phyloP scores from a whole-genome alignment of 2,113 vertebrate genomes.

The Megatriorchis doriae region DNA sequence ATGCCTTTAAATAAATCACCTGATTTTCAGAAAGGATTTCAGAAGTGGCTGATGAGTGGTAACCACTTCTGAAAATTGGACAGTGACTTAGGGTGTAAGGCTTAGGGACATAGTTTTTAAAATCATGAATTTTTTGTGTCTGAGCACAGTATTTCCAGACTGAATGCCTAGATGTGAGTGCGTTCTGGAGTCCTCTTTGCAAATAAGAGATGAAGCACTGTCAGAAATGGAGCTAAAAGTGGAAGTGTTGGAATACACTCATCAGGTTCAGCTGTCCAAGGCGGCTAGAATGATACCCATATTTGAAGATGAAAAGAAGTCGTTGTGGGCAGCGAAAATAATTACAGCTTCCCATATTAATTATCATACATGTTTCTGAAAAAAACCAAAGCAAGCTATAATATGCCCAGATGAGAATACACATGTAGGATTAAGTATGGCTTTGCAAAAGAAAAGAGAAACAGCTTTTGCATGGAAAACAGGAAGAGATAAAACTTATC shows the following conservation, averaged over 20 bases:
- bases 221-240: background rate
- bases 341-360: background rate
- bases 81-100: background rate
- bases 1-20: background rate
- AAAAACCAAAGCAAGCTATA: background rate
- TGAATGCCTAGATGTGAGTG: background rate
- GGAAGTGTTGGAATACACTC: background rate
- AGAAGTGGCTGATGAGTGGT: background rate
- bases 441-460: background rate
- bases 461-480: background rate
- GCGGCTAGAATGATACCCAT: background rate
- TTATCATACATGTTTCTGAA: background rate
- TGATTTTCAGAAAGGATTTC: background rate
- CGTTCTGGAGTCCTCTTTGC: background rate
- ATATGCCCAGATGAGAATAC: background rate
- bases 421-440: background rate
- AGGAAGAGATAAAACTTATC: conserved; percentile 33
- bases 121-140: background rate
- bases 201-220: background rate
- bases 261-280: background rate
- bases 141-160: background rate
- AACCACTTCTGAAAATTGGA: background rate
- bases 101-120: background rate
- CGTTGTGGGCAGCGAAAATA: background rate
- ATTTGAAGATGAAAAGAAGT: conserved; percentile 6